Evolutionary conservation across 2,113 vertebrate genomes (phyloP), one percentile per base, ranked within the genome.

Genomic region (Marmota flaviventris): DNA sequence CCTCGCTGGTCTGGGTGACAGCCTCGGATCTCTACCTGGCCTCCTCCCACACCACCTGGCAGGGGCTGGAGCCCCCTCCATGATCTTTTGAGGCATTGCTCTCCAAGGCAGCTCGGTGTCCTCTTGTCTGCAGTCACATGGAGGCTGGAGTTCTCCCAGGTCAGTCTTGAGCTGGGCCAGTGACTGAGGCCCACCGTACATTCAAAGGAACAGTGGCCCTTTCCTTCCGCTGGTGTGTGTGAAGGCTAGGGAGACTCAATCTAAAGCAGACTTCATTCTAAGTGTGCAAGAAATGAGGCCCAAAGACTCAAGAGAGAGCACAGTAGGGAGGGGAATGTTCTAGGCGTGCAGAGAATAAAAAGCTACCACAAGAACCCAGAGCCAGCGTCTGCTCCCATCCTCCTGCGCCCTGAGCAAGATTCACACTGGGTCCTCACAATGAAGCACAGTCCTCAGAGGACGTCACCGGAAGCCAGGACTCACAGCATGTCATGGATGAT

Each of bases 401-500:
- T 51, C 61, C 95, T 53, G 9, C 9, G 0, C 10, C 16, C 67
- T 34, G 34, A 34, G 32, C 32, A 0, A 70, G 67, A 70, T 34
- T n/a, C 18, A 17, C 67, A 70, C 13, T 20, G 14, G n/a, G 18
- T 58, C 20, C 22, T 42, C 72, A 42, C 2, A 5, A 20, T 1
- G 63, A 78, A 17, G 72, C 63, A 53, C 20, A 10, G 17, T 72
- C 63, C 34, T 27, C 14, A 17, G n/a, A 27, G 56, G 61, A 25
- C 6, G 20, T 27, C 79, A 0, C 18, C 0, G 0, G 91, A 25
- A 53, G 53, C 72, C 77, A 53, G 85, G 72, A 73, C 16, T 65
- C 81, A 22, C 29, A 22, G 11, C 22, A 5, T 2, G 4, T 1
- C 0, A 9, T 0, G 17, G 73, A 29, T 18, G 32, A 65, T 0